Percentiles rank a stretch among this genome's conserved stretches.
These are phyloP conservation scores for Ciconia stormi DNA, from an alignment of 2,113 vertebrate genomes.

Conservation along the genomic window DNA sequence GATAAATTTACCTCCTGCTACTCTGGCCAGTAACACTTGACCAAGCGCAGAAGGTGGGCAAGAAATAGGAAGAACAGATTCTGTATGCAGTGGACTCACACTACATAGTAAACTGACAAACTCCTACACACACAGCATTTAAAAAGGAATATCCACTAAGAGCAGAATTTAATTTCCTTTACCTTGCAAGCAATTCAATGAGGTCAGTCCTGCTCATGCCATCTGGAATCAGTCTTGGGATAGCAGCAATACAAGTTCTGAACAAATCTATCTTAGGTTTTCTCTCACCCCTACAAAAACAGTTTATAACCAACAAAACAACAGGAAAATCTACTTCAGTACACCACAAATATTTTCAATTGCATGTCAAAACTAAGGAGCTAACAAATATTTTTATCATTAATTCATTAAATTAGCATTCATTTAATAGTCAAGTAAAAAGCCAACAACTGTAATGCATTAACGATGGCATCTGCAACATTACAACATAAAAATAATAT, in stretches of 20 bases:
- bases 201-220: slow-evolving; percentile 99
- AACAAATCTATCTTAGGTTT: slow-evolving; percentile 99
- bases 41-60: not conserved
- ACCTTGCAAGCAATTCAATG: slow-evolving; percentile 97
- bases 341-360: not conserved
- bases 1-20: not conserved
- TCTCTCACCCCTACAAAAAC: slow-evolving; percentile 88
- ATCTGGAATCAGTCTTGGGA: slow-evolving; percentile 95
- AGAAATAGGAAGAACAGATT: not conserved
- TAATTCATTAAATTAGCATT: not conserved
- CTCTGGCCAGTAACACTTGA: not conserved
- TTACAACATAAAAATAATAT: not conserved
- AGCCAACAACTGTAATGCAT: not conserved
- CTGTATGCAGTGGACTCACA: not conserved
- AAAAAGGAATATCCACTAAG: not conserved
- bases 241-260: slow-evolving; percentile 96
- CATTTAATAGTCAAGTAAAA: not conserved
- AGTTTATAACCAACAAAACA: not conserved
- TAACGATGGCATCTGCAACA: not conserved
- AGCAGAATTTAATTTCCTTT: slow-evolving; percentile 12
- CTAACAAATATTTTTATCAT: not conserved
- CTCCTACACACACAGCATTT: not conserved
- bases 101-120: not conserved
- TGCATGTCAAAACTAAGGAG: not conserved
- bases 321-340: not conserved